A percentile compares a stretch with the other conserved stretches of the same genome.
Evolutionary conservation across 2,888 invertebrate species (phyloP).

Genomic region (Euclidia mi): DNA sequence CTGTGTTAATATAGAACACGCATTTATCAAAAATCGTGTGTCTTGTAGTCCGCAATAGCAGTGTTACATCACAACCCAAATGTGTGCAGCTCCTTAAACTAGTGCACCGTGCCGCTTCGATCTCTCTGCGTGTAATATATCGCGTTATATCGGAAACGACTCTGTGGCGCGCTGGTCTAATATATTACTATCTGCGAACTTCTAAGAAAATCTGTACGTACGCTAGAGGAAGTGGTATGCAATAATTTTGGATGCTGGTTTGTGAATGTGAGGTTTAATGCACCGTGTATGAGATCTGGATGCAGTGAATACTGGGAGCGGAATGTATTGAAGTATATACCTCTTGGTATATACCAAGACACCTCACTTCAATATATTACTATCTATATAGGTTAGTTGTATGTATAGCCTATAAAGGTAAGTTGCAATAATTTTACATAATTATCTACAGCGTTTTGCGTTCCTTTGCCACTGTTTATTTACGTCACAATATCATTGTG

Average conservation of each 20-base stretch:
- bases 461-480: no score
- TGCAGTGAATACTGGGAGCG: neutral
- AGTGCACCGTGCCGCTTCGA: slow-evolving; percentile 42
- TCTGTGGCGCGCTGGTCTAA: slow-evolving; percentile 62
- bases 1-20: no score
- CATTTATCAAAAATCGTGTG: no score
- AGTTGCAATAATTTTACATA: no score
- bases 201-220: slow-evolving; percentile 18
- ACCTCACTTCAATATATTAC: no score
- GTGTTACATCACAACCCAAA: neutral
- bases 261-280: slow-evolving; percentile 7
- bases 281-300: neutral
- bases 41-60: no score
- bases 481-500: no score
- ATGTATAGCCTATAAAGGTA: no score
- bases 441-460: no score
- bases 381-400: no score
- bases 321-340: no score
- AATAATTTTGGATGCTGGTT: slow-evolving; percentile 14
- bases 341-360: no score
- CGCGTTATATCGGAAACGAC: slow-evolving; percentile 77
- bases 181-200: slow-evolving; percentile 61
- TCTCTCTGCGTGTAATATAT: slow-evolving; percentile 73
- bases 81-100: slow-evolving; percentile 4
- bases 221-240: slow-evolving; percentile 17